Evolutionary conservation across 2,113 vertebrate genomes (phyloP).

Genomic region (Saccopteryx leptura): DNA sequence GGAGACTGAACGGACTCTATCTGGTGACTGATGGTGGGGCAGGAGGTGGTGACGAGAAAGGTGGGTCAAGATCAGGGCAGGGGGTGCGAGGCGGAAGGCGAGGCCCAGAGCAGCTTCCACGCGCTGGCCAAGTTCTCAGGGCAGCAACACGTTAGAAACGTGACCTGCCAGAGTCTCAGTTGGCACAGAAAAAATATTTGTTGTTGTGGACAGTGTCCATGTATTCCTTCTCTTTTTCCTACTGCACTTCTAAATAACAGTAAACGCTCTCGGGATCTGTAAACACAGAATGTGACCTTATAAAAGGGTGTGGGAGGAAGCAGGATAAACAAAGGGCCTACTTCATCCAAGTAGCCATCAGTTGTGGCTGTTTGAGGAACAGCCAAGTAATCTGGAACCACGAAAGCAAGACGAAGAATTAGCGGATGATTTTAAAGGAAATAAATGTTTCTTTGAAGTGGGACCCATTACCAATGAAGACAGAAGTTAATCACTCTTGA

Average conservation of each 20-base stretch:
- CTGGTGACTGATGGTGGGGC: not conserved
- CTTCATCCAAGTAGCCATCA: conserved; percentile 51
- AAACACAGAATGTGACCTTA: conserved; percentile 68
- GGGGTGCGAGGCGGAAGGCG: not conserved
- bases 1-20: not conserved
- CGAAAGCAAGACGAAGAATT: conserved; percentile 57
- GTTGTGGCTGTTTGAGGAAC: conserved; percentile 33
- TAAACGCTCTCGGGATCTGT: conserved; percentile 54
- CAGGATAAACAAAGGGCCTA: conserved; percentile 56
- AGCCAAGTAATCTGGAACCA: conserved; percentile 46
- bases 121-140: conserved; percentile 48
- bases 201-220: conserved; percentile 26
- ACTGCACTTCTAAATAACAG: conserved; percentile 43
- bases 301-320: conserved; percentile 56
- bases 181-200: conserved; percentile 47
- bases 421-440: conserved; percentile 58
- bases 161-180: not conserved
- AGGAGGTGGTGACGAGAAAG: not conserved
- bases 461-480: conserved; percentile 54
- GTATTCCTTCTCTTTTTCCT: conserved; percentile 24
- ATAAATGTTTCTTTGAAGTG: conserved; percentile 47
- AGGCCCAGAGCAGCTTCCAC: not conserved
- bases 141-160: conserved; percentile 14
- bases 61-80: not conserved
- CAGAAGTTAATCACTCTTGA: conserved; percentile 71